These are phyloP conservation scores for Tyrannus savana DNA, from an alignment of 2,113 vertebrate genomes.

Conservation along the genomic window DNA sequence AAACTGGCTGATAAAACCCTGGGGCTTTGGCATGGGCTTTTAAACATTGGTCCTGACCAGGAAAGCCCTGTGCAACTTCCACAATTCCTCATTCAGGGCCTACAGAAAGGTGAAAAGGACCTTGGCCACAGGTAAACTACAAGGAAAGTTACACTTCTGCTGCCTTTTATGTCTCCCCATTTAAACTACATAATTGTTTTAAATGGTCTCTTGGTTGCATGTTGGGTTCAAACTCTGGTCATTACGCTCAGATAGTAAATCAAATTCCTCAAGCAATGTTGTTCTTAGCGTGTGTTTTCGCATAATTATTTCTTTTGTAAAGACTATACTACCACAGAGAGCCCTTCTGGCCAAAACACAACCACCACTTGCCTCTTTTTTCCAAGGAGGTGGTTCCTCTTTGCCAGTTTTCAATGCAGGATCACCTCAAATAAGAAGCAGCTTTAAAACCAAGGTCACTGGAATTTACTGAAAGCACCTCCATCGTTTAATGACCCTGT, in stretches of 20 bases:
- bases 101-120: neutral
- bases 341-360: neutral
- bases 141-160: neutral
- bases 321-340: neutral
- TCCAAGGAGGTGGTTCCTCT: neutral
- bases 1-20: neutral
- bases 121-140: neutral
- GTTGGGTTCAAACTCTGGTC: constrained; percentile 45
- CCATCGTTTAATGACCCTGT: neutral
- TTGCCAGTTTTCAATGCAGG: neutral
- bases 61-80: neutral
- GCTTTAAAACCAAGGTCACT: neutral
- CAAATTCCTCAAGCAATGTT: constrained; percentile 49
- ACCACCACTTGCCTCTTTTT: neutral
- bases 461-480: neutral
- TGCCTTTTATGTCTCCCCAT: constrained; percentile 39
- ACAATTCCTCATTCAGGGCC: neutral
- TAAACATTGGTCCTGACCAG: neutral
- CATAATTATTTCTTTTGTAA: constrained; percentile 4
- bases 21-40: neutral
- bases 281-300: constrained; percentile 36
- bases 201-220: neutral
- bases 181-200: constrained; percentile 41
- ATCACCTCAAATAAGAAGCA: neutral
- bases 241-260: constrained; percentile 50